A percentile compares a stretch with the other conserved stretches of the same genome.
phyloP scores from a whole-genome alignment of 2,797 vertebrate genomes.

The Neoniphon sammara region DNA sequence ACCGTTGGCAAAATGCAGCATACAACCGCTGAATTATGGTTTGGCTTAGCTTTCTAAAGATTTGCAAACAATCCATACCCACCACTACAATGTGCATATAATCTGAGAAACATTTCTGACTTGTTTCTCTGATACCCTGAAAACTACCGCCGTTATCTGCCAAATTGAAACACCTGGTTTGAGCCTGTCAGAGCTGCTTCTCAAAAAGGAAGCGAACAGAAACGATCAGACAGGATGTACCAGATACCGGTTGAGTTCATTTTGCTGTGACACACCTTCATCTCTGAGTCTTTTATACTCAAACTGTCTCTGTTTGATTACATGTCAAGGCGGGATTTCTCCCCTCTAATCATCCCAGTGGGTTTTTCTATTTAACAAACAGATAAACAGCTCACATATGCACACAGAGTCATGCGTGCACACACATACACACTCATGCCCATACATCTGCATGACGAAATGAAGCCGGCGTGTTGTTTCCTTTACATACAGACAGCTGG shows the following conservation, averaged over 20 bases:
- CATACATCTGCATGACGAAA: conserved; percentile 27
- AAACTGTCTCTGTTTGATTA: conserved; percentile 42
- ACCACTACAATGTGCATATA: not conserved
- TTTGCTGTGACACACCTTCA: conserved; percentile 40
- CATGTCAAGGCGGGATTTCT: conserved; percentile 24
- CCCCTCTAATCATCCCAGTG: conserved; percentile 56
- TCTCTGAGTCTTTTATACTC: conserved; percentile 6
- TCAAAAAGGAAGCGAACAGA: conserved; percentile 8
- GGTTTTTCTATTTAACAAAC: conserved; percentile 20
- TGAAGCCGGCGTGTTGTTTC: not conserved
- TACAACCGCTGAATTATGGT: not conserved
- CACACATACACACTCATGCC: conserved; percentile 24
- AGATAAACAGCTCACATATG: conserved; percentile 30
- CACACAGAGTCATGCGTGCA: not conserved
- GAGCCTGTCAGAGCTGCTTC: not conserved
- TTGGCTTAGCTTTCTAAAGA: conserved; percentile 3
- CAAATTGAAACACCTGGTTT: not conserved
- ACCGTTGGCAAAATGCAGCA: conserved; percentile 4
- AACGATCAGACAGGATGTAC: conserved; percentile 15
- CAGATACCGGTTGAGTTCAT: conserved; percentile 1
- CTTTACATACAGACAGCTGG: not conserved
- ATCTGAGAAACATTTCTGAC: not conserved
- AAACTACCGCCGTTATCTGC: not conserved
- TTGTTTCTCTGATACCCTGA: not conserved
- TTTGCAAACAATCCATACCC: conserved; percentile 3